phyloP scores from a whole-genome alignment of 2,888 invertebrate genomes.

The Drosophila nr. fundita region DNA sequence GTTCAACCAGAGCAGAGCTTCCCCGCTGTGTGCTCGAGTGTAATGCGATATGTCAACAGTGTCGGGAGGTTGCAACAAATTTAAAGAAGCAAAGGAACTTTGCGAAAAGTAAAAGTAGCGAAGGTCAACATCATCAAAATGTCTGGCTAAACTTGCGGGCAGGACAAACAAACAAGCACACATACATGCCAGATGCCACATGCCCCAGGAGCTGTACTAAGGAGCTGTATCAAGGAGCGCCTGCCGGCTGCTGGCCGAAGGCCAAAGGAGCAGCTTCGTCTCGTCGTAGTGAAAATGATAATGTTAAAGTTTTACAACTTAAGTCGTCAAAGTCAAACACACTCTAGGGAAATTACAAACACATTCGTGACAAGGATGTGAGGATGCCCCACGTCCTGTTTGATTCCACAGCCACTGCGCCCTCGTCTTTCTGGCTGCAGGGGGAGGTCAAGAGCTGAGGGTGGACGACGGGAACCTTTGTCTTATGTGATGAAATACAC shows the following conservation, averaged over 20 bases:
- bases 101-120: slow-evolving; percentile 76
- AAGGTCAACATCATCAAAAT: slow-evolving; percentile 81
- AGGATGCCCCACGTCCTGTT: slow-evolving; percentile 21
- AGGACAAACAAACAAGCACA: slow-evolving; percentile 42
- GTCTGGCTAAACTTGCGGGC: slow-evolving; percentile 65
- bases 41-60: slow-evolving; percentile 82
- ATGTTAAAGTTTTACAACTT: slow-evolving; percentile 85
- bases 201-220: slow-evolving; percentile 32
- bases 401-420: background rate
- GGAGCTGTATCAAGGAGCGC: slow-evolving; percentile 13
- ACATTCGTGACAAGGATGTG: slow-evolving; percentile 77
- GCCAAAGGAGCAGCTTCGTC: slow-evolving; percentile 42
- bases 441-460: slow-evolving; percentile 66
- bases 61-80: slow-evolving; percentile 61
- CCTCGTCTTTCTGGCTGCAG: slow-evolving; percentile 5
- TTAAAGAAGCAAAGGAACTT: slow-evolving; percentile 60
- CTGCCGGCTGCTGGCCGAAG: slow-evolving; percentile 37
- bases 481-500: slow-evolving; percentile 71
- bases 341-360: slow-evolving; percentile 84
- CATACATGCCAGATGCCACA: slow-evolving; percentile 31
- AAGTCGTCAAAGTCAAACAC: slow-evolving; percentile 85
- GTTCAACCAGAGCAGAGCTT: slow-evolving; percentile 24
- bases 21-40: slow-evolving; percentile 38
- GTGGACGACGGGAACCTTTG: slow-evolving; percentile 56
- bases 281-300: slow-evolving; percentile 79